Evolutionary conservation across 2,113 vertebrate genomes (phyloP), one percentile per base, ranked within the genome.

Genomic region (Mungos mungo): DNA sequence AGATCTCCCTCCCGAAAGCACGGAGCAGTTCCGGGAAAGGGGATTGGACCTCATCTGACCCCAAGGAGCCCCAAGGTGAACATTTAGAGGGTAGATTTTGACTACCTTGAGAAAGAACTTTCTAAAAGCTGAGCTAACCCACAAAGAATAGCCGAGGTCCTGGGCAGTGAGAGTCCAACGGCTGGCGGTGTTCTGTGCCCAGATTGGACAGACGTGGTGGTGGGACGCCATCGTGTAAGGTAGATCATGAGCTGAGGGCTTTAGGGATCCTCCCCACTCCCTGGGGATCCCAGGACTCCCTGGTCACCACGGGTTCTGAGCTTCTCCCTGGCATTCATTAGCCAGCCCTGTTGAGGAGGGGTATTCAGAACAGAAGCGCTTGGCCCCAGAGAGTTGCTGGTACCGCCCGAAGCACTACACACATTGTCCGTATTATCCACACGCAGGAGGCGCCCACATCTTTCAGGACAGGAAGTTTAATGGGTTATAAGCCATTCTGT

Each of bases 401-500:
- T 71, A 27, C 95, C 2, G 82, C 94, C 97, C 4, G 7, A 91
- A 80, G 95, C 0, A 0, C 52, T n/a, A 63, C 97, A 96, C 97
- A 97, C 96, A 93, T 96, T 97, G 98, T 19, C 95, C 77, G 31
- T 68, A 97, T 98, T 97, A 98, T 74, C 88, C 2, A 83, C 95
- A 15, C 0, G n/a, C 13, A 81, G 84, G 88, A 92, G 96, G 86
- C 79, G 69, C 50, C 92, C 1, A 81, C 1, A 2, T 88, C 88
- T 89, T 66, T 91, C 93, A 98, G 97, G 98, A 97, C 76, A 19
- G 11, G 95, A 93, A 93, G 94, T 97, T 98, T 97, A 98, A 97
- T 38, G 97, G 93, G 92, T 90, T 98, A 96, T 98, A 98, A 98
- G 98, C 76, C 25, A 74, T n/a, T 47, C 71, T 72, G 93, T 98